Conservation (phyloP, 2,113 vertebrate species). For the Platanista minor region DNA sequence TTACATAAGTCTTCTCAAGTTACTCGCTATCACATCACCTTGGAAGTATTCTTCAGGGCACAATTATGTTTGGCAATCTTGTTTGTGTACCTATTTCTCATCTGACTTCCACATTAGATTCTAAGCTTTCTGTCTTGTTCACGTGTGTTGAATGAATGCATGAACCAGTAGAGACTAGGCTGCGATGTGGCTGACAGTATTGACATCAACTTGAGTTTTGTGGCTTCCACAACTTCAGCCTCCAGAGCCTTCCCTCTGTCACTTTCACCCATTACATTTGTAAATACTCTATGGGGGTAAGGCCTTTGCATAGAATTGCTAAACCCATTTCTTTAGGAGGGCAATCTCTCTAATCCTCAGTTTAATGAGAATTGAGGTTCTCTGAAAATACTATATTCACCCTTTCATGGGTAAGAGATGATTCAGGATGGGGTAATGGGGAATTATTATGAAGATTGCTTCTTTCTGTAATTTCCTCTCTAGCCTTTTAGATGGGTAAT, state of each 20-base stretch:
- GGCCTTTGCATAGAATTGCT: not conserved
- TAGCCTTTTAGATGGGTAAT: slow-evolving; percentile 54
- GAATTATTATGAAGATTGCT: slow-evolving; percentile 37
- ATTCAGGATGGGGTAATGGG: not conserved
- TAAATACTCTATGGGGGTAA: not conserved
- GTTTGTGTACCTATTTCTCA: not conserved
- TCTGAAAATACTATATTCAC: not conserved
- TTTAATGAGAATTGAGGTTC: not conserved
- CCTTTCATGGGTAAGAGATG: slow-evolving; percentile 8
- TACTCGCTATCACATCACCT: not conserved
- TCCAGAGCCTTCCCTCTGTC: not conserved
- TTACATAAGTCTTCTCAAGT: not conserved
- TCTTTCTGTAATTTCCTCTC: slow-evolving; percentile 47
- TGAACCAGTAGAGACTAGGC: not conserved
- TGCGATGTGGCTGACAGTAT: not conserved
- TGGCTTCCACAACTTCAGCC: not conserved
- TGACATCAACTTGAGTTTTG: not conserved
- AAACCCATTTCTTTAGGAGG: not conserved
- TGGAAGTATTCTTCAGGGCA: not conserved
- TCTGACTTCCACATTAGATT: not conserved
- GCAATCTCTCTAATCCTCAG: not conserved
- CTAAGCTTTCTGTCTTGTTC: not conserved
- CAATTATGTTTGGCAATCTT: not conserved
- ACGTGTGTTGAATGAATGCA: not conserved
- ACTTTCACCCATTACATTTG: not conserved